Conservation (phyloP, 1,140 invertebrate species). For the Ceratosolen fusciceps region DNA sequence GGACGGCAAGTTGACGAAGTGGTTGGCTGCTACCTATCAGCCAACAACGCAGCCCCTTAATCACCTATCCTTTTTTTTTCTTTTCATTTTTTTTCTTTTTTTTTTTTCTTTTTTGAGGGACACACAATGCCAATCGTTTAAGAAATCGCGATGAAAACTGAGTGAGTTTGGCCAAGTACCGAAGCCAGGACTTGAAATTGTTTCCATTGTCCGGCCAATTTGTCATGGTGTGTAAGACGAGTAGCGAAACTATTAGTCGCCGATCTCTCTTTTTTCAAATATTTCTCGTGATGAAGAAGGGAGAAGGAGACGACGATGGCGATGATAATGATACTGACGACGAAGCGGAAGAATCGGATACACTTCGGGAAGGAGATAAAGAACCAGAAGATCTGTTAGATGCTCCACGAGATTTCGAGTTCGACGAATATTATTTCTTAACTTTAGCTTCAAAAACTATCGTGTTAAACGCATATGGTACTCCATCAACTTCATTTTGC, state of each 20-base stretch:
- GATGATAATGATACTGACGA: too few relatives aligned
- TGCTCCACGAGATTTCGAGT: not conserved
- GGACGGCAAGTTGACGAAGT: conserved; percentile 1
- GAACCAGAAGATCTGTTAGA: not conserved
- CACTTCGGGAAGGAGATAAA: not conserved
- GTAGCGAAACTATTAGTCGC: conserved; percentile 68
- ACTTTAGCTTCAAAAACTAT: too few relatives aligned
- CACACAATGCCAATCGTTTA: conserved; percentile 66
- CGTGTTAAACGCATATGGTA: too few relatives aligned
- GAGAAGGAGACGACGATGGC: not conserved
- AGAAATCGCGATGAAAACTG: conserved; percentile 35
- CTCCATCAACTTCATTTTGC: not conserved
- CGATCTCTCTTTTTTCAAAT: conserved; percentile 16
- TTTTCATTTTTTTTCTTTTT: conserved; percentile 8
- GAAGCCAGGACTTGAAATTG: conserved; percentile 61
- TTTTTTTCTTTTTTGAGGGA: conserved; percentile 50
- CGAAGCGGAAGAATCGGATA: too few relatives aligned
- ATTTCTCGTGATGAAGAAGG: not conserved
- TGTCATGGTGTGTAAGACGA: conserved; percentile 68
- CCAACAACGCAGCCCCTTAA: not conserved
- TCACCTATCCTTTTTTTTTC: not conserved
- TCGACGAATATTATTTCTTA: not conserved
- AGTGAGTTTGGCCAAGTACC: conserved; percentile 7
- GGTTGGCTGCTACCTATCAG: not conserved
- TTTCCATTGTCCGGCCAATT: conserved; percentile 69